A percentile compares a stretch with the other conserved stretches of the same genome.
These are phyloP conservation scores for Ptyas mucosa DNA, from an alignment of 2,113 vertebrate species.

Conservation along the genomic window DNA sequence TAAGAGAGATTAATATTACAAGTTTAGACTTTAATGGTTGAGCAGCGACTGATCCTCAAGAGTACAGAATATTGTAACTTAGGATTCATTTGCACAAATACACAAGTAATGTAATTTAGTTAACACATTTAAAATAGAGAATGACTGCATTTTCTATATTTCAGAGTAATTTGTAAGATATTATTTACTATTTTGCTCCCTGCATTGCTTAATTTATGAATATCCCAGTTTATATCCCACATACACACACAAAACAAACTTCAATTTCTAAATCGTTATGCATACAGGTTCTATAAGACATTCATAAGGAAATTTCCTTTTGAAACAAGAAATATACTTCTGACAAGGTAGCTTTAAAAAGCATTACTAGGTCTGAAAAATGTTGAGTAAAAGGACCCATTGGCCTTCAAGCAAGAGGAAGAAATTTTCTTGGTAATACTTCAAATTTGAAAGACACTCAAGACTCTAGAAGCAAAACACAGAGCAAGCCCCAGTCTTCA, in stretches of 20 bases:
- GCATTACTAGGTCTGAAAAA: not conserved
- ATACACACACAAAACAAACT: not conserved
- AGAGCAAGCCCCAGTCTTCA: not conserved
- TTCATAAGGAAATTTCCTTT: not conserved
- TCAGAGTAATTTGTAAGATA: not conserved
- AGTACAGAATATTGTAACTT: not conserved
- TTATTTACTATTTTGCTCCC: slow-evolving; percentile 12
- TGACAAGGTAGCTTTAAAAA: not conserved
- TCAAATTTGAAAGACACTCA: not conserved
- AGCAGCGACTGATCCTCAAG: not conserved
- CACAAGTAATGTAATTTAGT: not conserved
- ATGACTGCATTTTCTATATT: slow-evolving; percentile 8
- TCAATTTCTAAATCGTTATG: not conserved
- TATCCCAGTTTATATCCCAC: not conserved
- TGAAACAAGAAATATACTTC: not conserved
- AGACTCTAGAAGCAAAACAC: not conserved
- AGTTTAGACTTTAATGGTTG: not conserved
- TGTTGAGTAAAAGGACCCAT: not conserved
- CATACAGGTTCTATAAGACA: not conserved
- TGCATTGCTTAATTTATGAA: not conserved
- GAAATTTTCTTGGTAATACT: not conserved
- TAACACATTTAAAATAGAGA: not conserved
- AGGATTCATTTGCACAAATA: not conserved
- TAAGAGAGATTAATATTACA: not conserved
- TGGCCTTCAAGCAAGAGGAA: not conserved